Percentiles rank a stretch among this genome's conserved stretches.
phyloP scores from a whole-genome alignment of 1,140 invertebrate genomes.

The Halyomorpha halys region DNA sequence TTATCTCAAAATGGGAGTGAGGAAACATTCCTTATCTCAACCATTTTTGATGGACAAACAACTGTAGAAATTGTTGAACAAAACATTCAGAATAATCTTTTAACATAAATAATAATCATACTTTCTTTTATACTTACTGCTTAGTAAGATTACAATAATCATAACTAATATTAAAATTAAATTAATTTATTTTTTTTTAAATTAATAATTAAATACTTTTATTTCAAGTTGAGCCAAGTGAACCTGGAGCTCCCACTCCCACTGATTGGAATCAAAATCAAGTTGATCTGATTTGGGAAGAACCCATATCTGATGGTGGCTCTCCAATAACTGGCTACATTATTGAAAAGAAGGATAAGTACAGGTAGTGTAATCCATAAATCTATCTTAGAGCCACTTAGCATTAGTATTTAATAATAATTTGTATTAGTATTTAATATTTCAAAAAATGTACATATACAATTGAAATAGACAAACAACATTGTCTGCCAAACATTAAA shows the following conservation, averaged over 20 bases:
- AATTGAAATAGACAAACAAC: no score
- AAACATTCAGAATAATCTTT: no score
- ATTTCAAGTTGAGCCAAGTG: slow-evolving; percentile 57
- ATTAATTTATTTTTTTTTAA: no score
- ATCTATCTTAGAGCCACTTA: no score
- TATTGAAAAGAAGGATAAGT: slow-evolving; percentile 94
- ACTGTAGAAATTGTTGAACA: no score
- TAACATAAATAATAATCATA: neutral
- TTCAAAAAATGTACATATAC: no score
- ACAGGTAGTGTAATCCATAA: slow-evolving; percentile 39
- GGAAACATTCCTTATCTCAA: no score
- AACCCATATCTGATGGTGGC: slow-evolving; percentile 75
- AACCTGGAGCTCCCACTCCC: slow-evolving; percentile 74
- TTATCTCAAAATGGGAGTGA: no score
- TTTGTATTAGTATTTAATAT: no score
- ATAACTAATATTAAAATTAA: neutral
- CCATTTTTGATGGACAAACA: no score
- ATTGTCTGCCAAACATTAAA: neutral
- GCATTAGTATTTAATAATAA: no score
- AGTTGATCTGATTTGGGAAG: slow-evolving; percentile 76
- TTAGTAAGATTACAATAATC: neutral
- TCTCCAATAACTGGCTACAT: slow-evolving; percentile 89
- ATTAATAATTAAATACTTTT: neutral
- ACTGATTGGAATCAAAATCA: slow-evolving; percentile 86
- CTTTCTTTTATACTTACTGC: neutral